These are phyloP conservation scores for Apoderus coryli DNA, from an alignment of 2,888 invertebrate species.

Conservation along the genomic window DNA sequence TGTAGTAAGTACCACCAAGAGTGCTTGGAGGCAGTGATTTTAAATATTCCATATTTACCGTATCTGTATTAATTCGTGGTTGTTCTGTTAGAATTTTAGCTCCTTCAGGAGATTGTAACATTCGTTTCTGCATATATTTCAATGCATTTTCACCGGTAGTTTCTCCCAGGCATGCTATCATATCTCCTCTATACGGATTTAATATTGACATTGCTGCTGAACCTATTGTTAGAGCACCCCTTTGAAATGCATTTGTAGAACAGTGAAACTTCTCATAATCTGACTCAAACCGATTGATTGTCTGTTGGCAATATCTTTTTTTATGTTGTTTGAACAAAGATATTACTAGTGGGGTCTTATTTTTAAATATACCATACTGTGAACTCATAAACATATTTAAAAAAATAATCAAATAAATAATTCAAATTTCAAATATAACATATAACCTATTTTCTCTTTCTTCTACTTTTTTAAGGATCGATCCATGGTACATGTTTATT, in stretches of 20 bases:
- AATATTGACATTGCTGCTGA: slow-evolving; percentile 72
- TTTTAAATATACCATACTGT: no score
- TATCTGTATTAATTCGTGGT: slow-evolving; percentile 76
- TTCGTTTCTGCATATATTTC: slow-evolving; percentile 52
- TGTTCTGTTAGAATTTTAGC: slow-evolving; percentile 54
- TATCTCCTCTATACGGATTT: slow-evolving; percentile 74
- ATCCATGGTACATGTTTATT: no score
- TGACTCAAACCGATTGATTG: no score
- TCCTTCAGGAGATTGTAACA: slow-evolving; percentile 69
- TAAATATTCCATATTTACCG: slow-evolving; percentile 61
- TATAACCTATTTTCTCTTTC: no score
- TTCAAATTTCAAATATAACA: no score
- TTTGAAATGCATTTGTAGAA: slow-evolving; percentile 56
- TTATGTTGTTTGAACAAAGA: no score
- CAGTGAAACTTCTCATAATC: slow-evolving; percentile 52
- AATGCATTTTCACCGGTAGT: slow-evolving; percentile 64
- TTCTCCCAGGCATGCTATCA: slow-evolving; percentile 92
- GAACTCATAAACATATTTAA: no score
- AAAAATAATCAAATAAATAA: no score
- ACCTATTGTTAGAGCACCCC: slow-evolving; percentile 61
- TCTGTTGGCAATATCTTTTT: no score
- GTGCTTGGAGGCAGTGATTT: slow-evolving; percentile 60
- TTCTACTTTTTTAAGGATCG: no score
- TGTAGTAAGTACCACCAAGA: slow-evolving; percentile 72
- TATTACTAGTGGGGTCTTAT: no score